Base-by-base conservation (phyloP, 2,888 invertebrate species). In the Ramazzottius varieornatus region DNA sequence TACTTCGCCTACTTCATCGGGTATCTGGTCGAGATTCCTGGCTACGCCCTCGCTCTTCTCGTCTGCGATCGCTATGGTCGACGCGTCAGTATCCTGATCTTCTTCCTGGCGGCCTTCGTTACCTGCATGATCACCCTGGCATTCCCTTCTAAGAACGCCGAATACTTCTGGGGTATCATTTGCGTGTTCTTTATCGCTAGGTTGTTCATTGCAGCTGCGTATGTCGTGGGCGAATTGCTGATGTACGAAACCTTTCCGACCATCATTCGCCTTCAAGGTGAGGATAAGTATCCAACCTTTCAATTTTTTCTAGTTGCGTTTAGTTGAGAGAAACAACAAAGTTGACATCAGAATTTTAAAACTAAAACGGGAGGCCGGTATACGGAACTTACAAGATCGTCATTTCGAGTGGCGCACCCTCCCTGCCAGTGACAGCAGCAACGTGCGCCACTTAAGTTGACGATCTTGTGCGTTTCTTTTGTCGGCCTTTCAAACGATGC, bases 101-200 rank as follows among this genome's bases (percentile, higher is more conserved):
- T 29, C 16, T 54, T 54, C 29, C 4, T 29, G 8, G 20, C 29
- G 54, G 13, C 54, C 29, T 54, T 54, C 29, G 4, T 54, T 24
- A 29, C 54, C 13, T 54, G 54, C 29, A 4, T 54, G 8, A 8
- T 54, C n/a, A 54, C 54, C 29, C 13, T 54, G 20, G 54, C 54
- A 8, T 54, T 54, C 54, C 54, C 13, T 4, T 54, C 54, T 24
- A 40, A 40, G 40, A 20, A 40, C 20, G 16, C 8, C 20, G 20
- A 54, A 54, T 54, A n/a, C 54, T 54, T 54, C 54, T 54, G 54
- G 54, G 54, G 54, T 24, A 54, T 54, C 29, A 24, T 54, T 4
- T 8, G 16, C 54, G 4, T 54, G 4, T 54, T 54, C 54, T 24
- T 54, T 24, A 54, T 54, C 54, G 54, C 54, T 24, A 13, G 29